phyloP scores from a whole-genome alignment of 1,140 invertebrate genomes.

The Tetragnatha versicolor region DNA sequence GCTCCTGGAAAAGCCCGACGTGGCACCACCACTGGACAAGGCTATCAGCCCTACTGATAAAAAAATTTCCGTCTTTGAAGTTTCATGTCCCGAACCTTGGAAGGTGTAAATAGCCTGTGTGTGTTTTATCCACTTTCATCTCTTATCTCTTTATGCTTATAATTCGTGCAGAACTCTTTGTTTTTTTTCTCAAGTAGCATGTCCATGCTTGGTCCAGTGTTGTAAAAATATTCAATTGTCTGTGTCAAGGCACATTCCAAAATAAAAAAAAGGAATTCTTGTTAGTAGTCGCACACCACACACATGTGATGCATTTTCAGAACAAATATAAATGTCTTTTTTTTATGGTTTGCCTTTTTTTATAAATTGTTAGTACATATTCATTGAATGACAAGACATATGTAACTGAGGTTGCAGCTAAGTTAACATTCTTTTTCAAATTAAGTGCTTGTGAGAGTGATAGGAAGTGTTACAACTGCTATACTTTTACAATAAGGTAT shows the following conservation, averaged over 20 bases:
- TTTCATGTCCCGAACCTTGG: constrained; percentile 29
- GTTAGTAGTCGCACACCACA: constrained; percentile 52
- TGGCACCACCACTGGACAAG: constrained; percentile 49
- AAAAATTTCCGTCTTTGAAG: constrained; percentile 32
- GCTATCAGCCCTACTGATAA: constrained; percentile 50
- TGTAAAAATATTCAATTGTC: constrained; percentile 28
- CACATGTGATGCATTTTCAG: constrained; percentile 51
- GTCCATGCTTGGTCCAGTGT: constrained; percentile 53
- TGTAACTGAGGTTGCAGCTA: too few relatives aligned
- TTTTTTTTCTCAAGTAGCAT: constrained; percentile 49
- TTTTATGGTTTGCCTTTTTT: too few relatives aligned
- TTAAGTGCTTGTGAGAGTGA: too few relatives aligned
- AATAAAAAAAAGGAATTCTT: constrained; percentile 42
- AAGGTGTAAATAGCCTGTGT: constrained; percentile 50
- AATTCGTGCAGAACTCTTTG: constrained; percentile 34
- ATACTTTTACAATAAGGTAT: too few relatives aligned
- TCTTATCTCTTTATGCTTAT: constrained; percentile 42
- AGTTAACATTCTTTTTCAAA: too few relatives aligned
- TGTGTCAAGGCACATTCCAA: constrained; percentile 54
- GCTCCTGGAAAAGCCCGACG: constrained; percentile 44
- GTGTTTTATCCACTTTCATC: constrained; percentile 54
- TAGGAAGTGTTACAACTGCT: too few relatives aligned
- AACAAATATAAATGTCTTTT: constrained; percentile 53
- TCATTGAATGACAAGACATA: too few relatives aligned
- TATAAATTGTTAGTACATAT: too few relatives aligned